Evolutionary conservation across 2,888 invertebrate species (phyloP).

Genomic region (Calliscelio sp.): DNA sequence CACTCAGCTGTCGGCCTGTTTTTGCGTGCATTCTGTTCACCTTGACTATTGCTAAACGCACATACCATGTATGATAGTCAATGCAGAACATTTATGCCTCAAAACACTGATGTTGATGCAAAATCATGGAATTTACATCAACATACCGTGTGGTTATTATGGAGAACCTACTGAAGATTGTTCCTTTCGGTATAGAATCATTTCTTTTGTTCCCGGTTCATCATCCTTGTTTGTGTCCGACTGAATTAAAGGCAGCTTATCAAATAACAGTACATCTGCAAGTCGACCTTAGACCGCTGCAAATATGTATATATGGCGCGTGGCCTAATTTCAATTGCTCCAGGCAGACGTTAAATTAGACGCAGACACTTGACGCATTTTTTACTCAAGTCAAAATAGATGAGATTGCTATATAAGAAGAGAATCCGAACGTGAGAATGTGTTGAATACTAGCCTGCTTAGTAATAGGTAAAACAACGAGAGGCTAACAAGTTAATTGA

Average conservation of each 20-base stretch:
- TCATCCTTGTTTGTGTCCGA: conserved; percentile 18
- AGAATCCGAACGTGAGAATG: too few species aligned
- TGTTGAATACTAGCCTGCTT: too few species aligned
- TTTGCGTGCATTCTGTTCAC: conserved; percentile 77
- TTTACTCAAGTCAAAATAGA: too few species aligned
- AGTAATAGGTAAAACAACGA: conserved; percentile 9
- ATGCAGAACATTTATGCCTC: too few species aligned
- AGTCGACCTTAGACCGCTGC: conserved; percentile 46
- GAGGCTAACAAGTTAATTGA: conserved; percentile 52
- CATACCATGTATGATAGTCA: too few species aligned
- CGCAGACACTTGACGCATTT: conserved; percentile 30
- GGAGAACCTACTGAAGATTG: background rate
- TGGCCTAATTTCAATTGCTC: conserved; percentile 64
- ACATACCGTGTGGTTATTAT: too few species aligned
- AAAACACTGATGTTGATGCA: too few species aligned
- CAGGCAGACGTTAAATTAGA: conserved; percentile 49
- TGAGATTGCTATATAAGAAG: too few species aligned
- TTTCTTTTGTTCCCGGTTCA: conserved; percentile 35
- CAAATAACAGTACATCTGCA: conserved; percentile 49
- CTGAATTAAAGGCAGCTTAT: conserved; percentile 50
- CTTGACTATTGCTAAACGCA: conserved; percentile 11
- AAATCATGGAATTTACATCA: too few species aligned
- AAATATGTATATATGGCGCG: conserved; percentile 59
- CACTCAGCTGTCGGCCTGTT: conserved; percentile 85
- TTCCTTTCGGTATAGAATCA: background rate